Percentiles rank a stretch among this genome's conserved stretches.
phyloP scores from a whole-genome alignment of 2,888 invertebrate species.

The Lasius fuliginosus region DNA sequence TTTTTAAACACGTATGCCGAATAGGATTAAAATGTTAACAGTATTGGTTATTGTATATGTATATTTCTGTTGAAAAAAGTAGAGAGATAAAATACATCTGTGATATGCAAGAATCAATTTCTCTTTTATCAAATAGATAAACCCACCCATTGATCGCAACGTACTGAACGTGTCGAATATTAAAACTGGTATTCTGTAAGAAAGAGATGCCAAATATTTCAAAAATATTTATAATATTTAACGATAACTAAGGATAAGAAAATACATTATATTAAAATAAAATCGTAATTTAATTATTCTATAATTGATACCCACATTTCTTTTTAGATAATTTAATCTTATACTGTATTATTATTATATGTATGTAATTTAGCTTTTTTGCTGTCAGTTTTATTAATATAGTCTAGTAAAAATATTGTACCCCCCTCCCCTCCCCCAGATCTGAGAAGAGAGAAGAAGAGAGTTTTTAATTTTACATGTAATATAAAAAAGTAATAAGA shows the following conservation, averaged over 20 bases:
- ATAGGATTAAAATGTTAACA: slow-evolving; percentile 20
- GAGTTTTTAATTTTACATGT: not conserved
- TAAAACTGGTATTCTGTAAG: not conserved
- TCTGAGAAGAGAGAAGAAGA: not conserved
- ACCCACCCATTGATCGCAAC: not conserved
- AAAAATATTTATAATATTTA: not conserved
- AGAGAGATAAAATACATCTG: slow-evolving; percentile 1
- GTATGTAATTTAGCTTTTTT: not conserved
- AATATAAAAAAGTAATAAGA: not conserved
- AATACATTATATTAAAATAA: not conserved
- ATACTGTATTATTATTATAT: not conserved
- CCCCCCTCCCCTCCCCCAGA: not conserved
- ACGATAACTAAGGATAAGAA: not conserved
- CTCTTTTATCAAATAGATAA: slow-evolving; percentile 20
- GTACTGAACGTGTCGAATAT: not conserved
- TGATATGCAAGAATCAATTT: slow-evolving; percentile 16
- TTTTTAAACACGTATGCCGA: slow-evolving; percentile 2
- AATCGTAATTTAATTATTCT: not conserved
- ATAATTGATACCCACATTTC: not conserved
- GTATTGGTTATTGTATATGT: not conserved
- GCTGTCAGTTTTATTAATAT: not conserved
- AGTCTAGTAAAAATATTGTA: not conserved
- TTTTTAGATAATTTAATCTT: not conserved
- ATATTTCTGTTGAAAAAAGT: not conserved
- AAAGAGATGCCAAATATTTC: not conserved